Base-by-base conservation (phyloP, 2,797 vertebrate species). In the Menidia menidia region DNA sequence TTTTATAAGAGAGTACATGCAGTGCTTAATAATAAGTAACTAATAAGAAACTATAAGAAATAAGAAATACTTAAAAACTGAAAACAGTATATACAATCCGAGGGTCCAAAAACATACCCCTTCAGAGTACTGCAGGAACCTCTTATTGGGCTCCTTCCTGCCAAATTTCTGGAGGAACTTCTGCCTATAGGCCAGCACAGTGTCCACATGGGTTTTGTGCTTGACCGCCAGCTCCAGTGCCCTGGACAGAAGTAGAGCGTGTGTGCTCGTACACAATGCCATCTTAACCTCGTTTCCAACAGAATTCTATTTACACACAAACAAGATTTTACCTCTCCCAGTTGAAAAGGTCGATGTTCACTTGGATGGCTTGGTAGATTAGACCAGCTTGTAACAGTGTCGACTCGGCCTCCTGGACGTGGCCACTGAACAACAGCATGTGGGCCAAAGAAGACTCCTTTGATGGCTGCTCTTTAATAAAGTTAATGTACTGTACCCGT, bases 201-300 rank as follows among this genome's bases (percentile, higher is more conserved):
- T 99, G 92, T 99, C 98, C 77, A 99, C 97, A 18, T 99, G 98
- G 43, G 97, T 99, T 93, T 97, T 99, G 86, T 99, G 95, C 91
- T 98, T 99, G 80, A 99, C 95, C 57, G 98, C 98, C 82, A 99
- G 91, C 35, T 99, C 97, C 81, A 99, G 90, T 25, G 98, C 98
- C 86, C 98, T 99, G 85, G 14, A 78, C 85, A 91, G 16, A 76
- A 63, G 75, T 63, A 51, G 82, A 50, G 39, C 33, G 7, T 15
- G n/a, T 45, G 35, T 7, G 44, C 6, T 71, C n/a, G 56, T 58
- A 59, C 19, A 68, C 10, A 13, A 43, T 41, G 60, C 19, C 41
- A 72, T 18, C 13, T 2, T 41, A 54, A 60, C 51, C 35, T 7
- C 42, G 35, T 60, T 50, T 68, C 42, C 60, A 79, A 61, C 25